These are phyloP conservation scores for Rhyacophila evoluta DNA, from an alignment of 2,888 invertebrate species.

Conservation along the genomic window DNA sequence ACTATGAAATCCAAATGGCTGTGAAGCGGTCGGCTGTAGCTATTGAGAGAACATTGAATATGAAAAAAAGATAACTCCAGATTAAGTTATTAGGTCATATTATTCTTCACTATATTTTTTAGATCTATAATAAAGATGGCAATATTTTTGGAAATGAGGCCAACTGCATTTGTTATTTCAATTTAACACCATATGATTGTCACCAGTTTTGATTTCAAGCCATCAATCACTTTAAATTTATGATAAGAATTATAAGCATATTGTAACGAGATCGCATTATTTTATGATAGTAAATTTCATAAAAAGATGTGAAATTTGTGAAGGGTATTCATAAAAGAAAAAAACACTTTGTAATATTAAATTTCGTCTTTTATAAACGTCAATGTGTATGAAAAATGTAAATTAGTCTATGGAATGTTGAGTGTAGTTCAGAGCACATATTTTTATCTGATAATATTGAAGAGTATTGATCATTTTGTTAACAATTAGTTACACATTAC, in stretches of 20 bases:
- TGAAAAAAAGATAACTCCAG: too few relatives aligned
- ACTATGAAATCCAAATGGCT: too few relatives aligned
- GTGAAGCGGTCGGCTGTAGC: too few relatives aligned
- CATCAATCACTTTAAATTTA: background rate
- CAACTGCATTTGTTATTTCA: too few relatives aligned
- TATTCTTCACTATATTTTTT: too few relatives aligned
- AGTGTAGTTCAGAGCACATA: background rate
- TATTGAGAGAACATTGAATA: too few relatives aligned
- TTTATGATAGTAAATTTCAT: background rate
- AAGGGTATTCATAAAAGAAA: background rate
- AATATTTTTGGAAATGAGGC: too few relatives aligned
- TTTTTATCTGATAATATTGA: background rate
- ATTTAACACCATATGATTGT: too few relatives aligned
- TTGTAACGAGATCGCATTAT: background rate
- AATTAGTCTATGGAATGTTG: conserved; percentile 6
- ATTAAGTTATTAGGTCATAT: too few relatives aligned
- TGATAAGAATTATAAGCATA: background rate
- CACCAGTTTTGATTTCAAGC: too few relatives aligned
- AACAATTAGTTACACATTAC: background rate
- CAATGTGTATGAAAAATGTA: background rate
- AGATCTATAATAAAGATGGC: too few relatives aligned
- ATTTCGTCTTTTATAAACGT: background rate
- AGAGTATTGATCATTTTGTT: background rate
- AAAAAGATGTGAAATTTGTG: background rate
- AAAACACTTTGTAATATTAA: background rate